Conservation (phyloP, 2,113 vertebrate species). For the Calypte anna region DNA sequence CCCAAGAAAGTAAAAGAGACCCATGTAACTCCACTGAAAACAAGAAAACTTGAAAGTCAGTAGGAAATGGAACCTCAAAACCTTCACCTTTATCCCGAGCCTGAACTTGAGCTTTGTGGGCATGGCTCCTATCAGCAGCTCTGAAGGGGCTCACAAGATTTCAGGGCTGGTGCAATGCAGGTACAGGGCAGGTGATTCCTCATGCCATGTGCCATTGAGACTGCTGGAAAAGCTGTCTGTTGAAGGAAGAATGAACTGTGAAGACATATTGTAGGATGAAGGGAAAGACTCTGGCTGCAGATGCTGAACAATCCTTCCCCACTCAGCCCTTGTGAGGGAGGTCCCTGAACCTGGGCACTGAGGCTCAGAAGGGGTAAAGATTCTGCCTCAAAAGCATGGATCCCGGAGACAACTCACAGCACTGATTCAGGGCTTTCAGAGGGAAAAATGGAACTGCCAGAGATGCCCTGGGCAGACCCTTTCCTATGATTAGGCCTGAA, state of each 20-base stretch:
- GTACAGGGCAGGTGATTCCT: not conserved
- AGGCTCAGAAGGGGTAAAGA: not conserved
- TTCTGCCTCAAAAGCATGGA: not conserved
- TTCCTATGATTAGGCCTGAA: not conserved
- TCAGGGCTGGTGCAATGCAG: not conserved
- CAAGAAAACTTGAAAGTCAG: not conserved
- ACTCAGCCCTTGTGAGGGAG: not conserved
- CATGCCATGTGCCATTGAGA: not conserved
- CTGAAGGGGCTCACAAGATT: not conserved
- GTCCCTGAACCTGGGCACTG: not conserved
- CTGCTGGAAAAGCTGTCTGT: not conserved
- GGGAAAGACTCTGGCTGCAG: not conserved
- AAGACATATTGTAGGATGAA: not conserved
- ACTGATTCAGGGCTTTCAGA: not conserved
- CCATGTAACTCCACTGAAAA: not conserved
- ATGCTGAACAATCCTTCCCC: not conserved
- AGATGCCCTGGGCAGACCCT: rapidly evolving
- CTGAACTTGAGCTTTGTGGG: not conserved
- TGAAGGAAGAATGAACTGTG: not conserved
- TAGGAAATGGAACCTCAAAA: not conserved
- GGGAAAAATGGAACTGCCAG: not conserved
- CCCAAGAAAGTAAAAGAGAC: not conserved
- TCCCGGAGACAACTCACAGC: not conserved
- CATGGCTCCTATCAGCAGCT: not conserved
- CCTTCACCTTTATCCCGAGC: rapidly evolving